Base-by-base conservation (phyloP, 2,888 invertebrate genomes). In the Isoperla grammatica region DNA sequence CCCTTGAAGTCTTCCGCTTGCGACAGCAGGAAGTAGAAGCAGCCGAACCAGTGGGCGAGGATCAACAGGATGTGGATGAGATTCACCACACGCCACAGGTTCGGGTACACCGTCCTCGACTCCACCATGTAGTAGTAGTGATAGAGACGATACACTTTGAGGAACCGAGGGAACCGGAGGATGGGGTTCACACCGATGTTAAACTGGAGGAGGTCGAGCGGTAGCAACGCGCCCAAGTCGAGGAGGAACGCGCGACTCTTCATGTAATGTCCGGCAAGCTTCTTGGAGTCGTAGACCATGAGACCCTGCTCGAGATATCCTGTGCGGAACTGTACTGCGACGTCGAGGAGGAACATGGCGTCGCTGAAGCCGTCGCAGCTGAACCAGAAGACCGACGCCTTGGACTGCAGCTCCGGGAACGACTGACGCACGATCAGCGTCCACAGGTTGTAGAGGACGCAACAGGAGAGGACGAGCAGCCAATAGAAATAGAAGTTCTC, bases 31-130 rank as follows among this genome's bases (percentile, higher is more conserved):
- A 90, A 96, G 80, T 96, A 96, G 80, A 96, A 96, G 76, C 95
- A 96, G 59, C 96, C 96, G 74, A 96, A 96, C 96, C 96, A 96
- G 74, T 96, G 96, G 55, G 95, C 95, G 69, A 95, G 81, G 71
- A 96, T 90, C 69, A 96, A 84, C 66, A 96, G 82, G 70, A 96
- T 95, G 75, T 96, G 96, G 67, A 95, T 92, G 64, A 96, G 81
- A 78, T 95, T 96, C 71, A 94, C 85, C 66, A 96, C 96, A 13
- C 96, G 82, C 91, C 95, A 95, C 73, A 96, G 83, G 79, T 96
- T 96, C 20, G 96, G 96, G 78, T 94, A 96, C 61, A 95, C 90
- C 4, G 95, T 95, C 68, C 95, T 79, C 55, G 95, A 95, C 76
- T 96, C 96, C 69, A 95, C 93, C 80, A 95, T 95, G 77, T 95